Percentiles rank a stretch among this genome's conserved stretches.
These are phyloP conservation scores for Drosophila meridiana DNA, from an alignment of 2,888 invertebrate species.

Conservation along the genomic window DNA sequence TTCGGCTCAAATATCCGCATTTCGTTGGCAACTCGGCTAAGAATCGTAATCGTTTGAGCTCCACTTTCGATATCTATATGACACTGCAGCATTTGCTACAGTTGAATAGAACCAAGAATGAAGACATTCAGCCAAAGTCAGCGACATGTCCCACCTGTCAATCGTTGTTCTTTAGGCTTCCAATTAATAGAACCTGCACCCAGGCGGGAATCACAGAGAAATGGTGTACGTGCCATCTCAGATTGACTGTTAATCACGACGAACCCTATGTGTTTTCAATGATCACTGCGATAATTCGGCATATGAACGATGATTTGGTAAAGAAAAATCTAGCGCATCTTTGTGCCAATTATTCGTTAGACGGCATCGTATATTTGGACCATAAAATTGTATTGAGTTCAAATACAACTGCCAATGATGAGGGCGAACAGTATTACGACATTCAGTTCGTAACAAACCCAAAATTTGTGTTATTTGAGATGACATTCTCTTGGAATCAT, in stretches of 20 bases:
- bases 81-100: slow-evolving; percentile 4
- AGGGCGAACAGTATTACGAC: background rate
- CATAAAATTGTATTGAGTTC: background rate
- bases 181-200: background rate
- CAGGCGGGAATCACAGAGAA: background rate
- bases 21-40: background rate
- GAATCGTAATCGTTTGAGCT: slow-evolving; percentile 6
- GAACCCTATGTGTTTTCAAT: background rate
- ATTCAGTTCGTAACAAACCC: background rate
- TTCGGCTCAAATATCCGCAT: background rate
- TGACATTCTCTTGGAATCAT: background rate
- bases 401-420: background rate
- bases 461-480: background rate
- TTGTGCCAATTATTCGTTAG: background rate
- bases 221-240: background rate
- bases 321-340: background rate
- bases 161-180: background rate
- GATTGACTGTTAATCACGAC: background rate
- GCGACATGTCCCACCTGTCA: background rate
- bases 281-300: background rate
- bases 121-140: background rate
- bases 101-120: background rate
- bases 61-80: background rate
- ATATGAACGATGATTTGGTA: background rate
- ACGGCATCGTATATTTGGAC: background rate